Evolutionary conservation across 1,140 invertebrate genomes (phyloP).

Genomic region (Heliconius eleuchia): DNA sequence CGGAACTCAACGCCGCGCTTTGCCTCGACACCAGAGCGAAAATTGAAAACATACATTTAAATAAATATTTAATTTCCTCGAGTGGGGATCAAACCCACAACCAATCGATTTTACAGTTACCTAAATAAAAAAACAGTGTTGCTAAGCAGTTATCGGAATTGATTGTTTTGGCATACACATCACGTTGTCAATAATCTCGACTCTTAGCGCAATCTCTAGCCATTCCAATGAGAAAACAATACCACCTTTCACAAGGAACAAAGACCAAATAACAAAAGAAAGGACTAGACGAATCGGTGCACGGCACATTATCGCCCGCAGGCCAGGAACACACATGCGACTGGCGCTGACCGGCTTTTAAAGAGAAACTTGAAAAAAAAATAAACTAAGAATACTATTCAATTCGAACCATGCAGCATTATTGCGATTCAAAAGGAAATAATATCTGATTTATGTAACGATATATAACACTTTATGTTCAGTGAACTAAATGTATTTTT

Average conservation of each 20-base stretch:
- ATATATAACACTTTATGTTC: slow-evolving; percentile 34
- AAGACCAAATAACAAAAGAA: slow-evolving; percentile 76
- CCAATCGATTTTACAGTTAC: no score
- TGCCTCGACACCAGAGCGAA: no score
- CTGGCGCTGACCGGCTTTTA: slow-evolving; percentile 50
- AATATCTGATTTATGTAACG: slow-evolving; percentile 44
- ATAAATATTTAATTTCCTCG: no score
- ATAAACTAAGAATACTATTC: slow-evolving; percentile 44
- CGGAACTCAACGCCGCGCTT: no score
- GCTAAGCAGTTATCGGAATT: slow-evolving; percentile 25
- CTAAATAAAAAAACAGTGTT: not conserved
- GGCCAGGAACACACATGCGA: slow-evolving; percentile 54
- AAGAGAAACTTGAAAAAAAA: slow-evolving; percentile 47
- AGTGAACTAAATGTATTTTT: slow-evolving; percentile 34
- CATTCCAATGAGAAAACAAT: slow-evolving; percentile 73
- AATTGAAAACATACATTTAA: no score
- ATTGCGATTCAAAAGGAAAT: slow-evolving; percentile 43
- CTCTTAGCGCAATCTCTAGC: slow-evolving; percentile 73
- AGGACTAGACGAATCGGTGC: slow-evolving; percentile 65
- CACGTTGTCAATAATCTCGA: slow-evolving; percentile 74
- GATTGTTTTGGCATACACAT: slow-evolving; percentile 53
- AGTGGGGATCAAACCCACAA: no score
- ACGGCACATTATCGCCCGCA: slow-evolving; percentile 62
- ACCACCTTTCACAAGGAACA: slow-evolving; percentile 72
- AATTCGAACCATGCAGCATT: slow-evolving; percentile 44